phyloP scores from a whole-genome alignment of 92 coral and sea anemone genomes.

The Anthopleura xanthogrammica region DNA sequence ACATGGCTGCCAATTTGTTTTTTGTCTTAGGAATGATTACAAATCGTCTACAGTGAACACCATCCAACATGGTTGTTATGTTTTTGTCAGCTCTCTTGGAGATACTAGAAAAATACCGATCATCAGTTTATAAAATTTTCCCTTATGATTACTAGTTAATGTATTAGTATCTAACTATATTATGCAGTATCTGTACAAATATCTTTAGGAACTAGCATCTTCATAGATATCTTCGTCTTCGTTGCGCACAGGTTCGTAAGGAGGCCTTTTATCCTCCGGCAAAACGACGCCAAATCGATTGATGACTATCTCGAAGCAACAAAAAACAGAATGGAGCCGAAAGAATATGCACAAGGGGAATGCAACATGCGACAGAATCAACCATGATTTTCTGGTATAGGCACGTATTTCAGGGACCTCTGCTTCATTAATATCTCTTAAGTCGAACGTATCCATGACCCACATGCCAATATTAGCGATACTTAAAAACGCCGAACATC shows the following conservation, averaged over 20 bases:
- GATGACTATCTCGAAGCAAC: conserved; percentile 26
- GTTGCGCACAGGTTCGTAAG: not conserved
- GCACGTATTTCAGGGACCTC: not conserved
- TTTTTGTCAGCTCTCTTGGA: too few relatives aligned
- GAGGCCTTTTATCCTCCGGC: not conserved
- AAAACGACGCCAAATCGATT: conserved; percentile 25
- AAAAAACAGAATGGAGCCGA: conserved; percentile 37
- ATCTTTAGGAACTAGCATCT: too few relatives aligned
- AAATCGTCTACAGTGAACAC: too few relatives aligned
- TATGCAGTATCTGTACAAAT: too few relatives aligned
- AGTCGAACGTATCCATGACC: conserved; percentile 32
- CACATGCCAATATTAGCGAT: conserved; percentile 28
- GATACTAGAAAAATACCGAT: too few relatives aligned
- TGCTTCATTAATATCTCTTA: not conserved
- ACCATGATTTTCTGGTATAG: not conserved
- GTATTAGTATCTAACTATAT: too few relatives aligned
- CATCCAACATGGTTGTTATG: too few relatives aligned
- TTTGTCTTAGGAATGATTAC: too few relatives aligned
- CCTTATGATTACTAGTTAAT: too few relatives aligned
- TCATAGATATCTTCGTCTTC: not conserved
- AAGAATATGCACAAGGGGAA: conserved; percentile 34
- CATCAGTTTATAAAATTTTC: too few relatives aligned
- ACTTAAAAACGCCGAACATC: conserved; percentile 22
- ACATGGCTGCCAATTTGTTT: too few relatives aligned
- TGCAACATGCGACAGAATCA: conserved; percentile 22